These are phyloP conservation scores for Trissolcus basalis DNA, from an alignment of 1,140 invertebrate genomes.

Conservation along the genomic window DNA sequence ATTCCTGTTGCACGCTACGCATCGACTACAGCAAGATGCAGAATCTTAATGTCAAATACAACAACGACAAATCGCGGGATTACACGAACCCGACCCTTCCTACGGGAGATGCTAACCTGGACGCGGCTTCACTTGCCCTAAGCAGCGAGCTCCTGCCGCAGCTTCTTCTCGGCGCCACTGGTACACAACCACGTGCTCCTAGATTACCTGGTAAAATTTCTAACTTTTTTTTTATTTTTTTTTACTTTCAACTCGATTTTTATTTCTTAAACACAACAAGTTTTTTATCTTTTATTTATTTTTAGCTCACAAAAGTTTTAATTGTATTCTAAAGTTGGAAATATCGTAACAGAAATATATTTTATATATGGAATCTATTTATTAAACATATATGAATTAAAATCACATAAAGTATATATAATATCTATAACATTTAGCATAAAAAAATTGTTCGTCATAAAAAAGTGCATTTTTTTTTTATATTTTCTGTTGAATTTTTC, in stretches of 20 bases:
- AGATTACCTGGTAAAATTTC: conserved; percentile 73
- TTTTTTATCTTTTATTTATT: too few relatives aligned
- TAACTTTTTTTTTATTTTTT: conserved; percentile 43
- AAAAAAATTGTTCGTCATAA: too few relatives aligned
- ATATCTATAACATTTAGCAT: too few relatives aligned
- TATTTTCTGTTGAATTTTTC: too few relatives aligned
- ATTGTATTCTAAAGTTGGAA: too few relatives aligned
- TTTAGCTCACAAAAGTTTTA: too few relatives aligned
- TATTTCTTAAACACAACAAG: too few relatives aligned
- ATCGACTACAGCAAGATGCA: conserved; percentile 99
- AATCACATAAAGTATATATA: too few relatives aligned
- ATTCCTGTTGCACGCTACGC: conserved; percentile 98
- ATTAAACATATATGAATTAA: too few relatives aligned
- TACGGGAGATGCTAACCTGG: conserved; percentile 88
- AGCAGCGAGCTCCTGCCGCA: conserved; percentile 80
- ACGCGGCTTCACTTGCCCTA: conserved; percentile 79
- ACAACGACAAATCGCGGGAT: conserved; percentile 99
- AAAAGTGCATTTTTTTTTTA: too few relatives aligned
- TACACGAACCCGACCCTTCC: conserved; percentile 98
- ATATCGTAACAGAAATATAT: too few relatives aligned
- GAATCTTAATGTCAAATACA: conserved; percentile 98
- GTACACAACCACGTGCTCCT: conserved; percentile 77
- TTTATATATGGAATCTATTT: too few relatives aligned
- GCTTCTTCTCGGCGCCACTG: conserved; percentile 81
- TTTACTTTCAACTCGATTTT: not conserved